Evolutionary conservation across 1,140 invertebrate species (phyloP).

Genomic region (Ceratitis capitata): DNA sequence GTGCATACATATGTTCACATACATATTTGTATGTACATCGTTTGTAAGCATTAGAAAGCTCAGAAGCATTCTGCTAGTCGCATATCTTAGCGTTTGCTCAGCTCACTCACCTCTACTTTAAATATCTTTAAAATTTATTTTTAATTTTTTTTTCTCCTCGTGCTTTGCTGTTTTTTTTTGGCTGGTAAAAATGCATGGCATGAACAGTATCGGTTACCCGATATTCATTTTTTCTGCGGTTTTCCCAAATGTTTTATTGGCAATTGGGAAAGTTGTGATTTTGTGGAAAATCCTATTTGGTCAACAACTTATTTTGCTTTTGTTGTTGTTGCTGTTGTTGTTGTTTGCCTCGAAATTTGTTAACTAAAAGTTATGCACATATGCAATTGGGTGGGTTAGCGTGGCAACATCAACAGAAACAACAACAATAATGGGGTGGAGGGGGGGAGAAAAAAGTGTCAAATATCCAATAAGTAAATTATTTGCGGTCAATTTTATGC

Average conservation of each 20-base stretch:
- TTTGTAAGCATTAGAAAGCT: not conserved
- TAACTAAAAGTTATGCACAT: not conserved
- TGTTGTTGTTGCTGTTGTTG: no score
- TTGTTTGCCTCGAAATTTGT: not conserved
- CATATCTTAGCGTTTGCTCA: not conserved
- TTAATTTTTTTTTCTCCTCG: not conserved
- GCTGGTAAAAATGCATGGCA: not conserved
- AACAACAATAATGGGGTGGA: no score
- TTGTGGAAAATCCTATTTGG: not conserved
- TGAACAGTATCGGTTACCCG: no score
- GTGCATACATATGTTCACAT: no score
- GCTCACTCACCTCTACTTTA: not conserved
- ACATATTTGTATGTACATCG: no score
- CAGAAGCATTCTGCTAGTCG: not conserved
- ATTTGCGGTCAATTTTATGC: not conserved
- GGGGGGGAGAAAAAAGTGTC: not conserved
- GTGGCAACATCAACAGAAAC: no score
- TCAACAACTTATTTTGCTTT: not conserved
- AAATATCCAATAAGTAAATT: not conserved
- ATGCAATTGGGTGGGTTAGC: no score
- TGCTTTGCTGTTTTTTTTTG: not conserved
- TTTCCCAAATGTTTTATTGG: conserved; percentile 26
- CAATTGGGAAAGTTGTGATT: conserved; percentile 36
- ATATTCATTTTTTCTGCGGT: not conserved
- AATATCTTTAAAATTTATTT: not conserved